Conservation (phyloP, 2,888 invertebrate genomes). For the Diaprepes abbreviatus region DNA sequence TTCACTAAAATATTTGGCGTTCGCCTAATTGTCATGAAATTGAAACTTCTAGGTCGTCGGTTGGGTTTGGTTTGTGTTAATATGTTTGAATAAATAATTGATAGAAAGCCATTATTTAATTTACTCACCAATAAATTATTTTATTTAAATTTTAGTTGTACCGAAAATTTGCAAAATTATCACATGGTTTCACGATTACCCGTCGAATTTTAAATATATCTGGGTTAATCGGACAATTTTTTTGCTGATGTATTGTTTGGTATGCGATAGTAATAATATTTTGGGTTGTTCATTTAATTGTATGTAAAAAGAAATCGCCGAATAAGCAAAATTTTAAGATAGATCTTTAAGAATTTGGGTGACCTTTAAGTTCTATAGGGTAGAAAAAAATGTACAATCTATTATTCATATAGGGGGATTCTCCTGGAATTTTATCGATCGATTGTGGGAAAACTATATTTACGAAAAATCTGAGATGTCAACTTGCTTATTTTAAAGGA, state of each 20-base stretch:
- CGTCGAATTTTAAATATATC: background rate
- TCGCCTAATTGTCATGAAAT: no score
- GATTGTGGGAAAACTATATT: no score
- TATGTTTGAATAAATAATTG: no score
- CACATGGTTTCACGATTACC: background rate
- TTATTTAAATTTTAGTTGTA: conserved; percentile 54
- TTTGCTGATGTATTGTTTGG: conserved; percentile 14
- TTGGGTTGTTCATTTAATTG: conserved; percentile 1
- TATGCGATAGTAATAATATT: background rate
- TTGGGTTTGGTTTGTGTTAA: no score
- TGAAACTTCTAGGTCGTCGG: no score
- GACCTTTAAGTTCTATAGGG: background rate
- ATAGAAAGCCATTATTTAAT: no score
- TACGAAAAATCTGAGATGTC: no score
- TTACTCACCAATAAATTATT: conserved; percentile 60
- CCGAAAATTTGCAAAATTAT: background rate
- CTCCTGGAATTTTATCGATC: no score
- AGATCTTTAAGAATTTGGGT: background rate
- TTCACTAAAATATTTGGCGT: no score
- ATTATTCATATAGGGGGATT: no score
- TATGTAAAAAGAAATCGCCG: background rate
- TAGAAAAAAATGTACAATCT: no score
- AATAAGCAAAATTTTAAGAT: background rate
- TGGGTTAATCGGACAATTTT: conserved; percentile 29
- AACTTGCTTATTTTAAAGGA: no score